These are phyloP conservation scores for Drosophila borealis DNA, from an alignment of 2,888 invertebrate genomes.

Conservation along the genomic window DNA sequence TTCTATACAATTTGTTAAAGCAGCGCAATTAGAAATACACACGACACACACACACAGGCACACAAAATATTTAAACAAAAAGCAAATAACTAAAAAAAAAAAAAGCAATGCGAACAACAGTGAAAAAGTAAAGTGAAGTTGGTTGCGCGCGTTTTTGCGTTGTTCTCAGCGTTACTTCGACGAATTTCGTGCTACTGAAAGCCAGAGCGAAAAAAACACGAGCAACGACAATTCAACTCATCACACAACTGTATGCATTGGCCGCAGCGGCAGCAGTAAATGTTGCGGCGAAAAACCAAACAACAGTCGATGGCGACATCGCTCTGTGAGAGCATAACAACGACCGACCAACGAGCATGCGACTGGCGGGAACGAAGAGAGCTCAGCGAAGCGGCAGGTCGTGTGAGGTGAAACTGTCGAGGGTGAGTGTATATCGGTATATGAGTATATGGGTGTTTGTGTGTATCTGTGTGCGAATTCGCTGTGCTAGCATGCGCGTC, in stretches of 20 bases:
- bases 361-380: slow-evolving; percentile 18
- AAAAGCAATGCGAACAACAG: slow-evolving; percentile 23
- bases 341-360: slow-evolving; percentile 32
- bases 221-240: slow-evolving; percentile 58
- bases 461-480: slow-evolving; percentile 53
- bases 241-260: slow-evolving; percentile 51
- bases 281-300: slow-evolving; percentile 40
- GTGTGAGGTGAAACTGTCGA: slow-evolving; percentile 60
- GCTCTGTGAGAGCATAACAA: slow-evolving; percentile 44
- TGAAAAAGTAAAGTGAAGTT: slow-evolving; percentile 49
- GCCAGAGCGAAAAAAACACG: slow-evolving; percentile 48
- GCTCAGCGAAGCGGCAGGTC: slow-evolving; percentile 50
- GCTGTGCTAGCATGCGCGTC: slow-evolving; percentile 73
- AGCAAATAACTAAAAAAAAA: slow-evolving; percentile 11
- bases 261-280: slow-evolving; percentile 38
- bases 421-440: slow-evolving; percentile 7
- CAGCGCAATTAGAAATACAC: slow-evolving; percentile 10
- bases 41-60: slow-evolving; percentile 20
- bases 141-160: slow-evolving; percentile 68
- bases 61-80: slow-evolving; percentile 15
- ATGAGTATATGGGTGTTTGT: slow-evolving; percentile 1
- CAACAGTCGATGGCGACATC: slow-evolving; percentile 30
- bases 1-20: slow-evolving; percentile 16
- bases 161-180: slow-evolving; percentile 59
- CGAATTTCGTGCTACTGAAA: slow-evolving; percentile 60